Evolutionary conservation across 2,797 vertebrate species (phyloP).

Genomic region (Bryconaethiops microstoma): DNA sequence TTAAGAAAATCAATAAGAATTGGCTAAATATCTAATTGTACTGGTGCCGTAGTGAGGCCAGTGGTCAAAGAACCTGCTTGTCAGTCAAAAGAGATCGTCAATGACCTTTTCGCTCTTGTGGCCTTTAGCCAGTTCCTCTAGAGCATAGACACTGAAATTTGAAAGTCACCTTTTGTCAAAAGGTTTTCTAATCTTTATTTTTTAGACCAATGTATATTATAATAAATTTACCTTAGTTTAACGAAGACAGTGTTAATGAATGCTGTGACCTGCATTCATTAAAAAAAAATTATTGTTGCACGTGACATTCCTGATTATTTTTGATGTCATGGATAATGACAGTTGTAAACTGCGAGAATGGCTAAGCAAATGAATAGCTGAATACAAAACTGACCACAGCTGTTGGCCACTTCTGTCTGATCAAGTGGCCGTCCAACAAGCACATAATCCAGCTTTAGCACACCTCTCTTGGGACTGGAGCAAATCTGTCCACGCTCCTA

Average conservation of each 20-base stretch:
- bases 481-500: slow-evolving; percentile 39
- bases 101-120: neutral
- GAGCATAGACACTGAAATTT: neutral
- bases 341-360: neutral
- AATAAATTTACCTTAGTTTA: no score
- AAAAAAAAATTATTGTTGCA: neutral
- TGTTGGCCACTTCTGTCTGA: slow-evolving; percentile 48
- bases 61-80: neutral
- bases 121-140: neutral
- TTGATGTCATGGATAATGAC: neutral
- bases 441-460: slow-evolving; percentile 48
- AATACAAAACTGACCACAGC: slow-evolving; percentile 40
- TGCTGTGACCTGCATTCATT: neutral
- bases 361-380: neutral
- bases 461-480: slow-evolving; percentile 41
- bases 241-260: no score
- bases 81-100: neutral
- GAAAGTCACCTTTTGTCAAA: slow-evolving; percentile 11
- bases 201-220: neutral
- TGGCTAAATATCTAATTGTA: neutral
- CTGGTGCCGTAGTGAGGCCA: neutral
- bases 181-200: neutral
- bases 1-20: neutral
- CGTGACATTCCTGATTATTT: neutral
- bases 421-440: slow-evolving; percentile 32